Evolutionary conservation across 2,113 vertebrate species (phyloP).

Genomic region (Caranx melampygus): DNA sequence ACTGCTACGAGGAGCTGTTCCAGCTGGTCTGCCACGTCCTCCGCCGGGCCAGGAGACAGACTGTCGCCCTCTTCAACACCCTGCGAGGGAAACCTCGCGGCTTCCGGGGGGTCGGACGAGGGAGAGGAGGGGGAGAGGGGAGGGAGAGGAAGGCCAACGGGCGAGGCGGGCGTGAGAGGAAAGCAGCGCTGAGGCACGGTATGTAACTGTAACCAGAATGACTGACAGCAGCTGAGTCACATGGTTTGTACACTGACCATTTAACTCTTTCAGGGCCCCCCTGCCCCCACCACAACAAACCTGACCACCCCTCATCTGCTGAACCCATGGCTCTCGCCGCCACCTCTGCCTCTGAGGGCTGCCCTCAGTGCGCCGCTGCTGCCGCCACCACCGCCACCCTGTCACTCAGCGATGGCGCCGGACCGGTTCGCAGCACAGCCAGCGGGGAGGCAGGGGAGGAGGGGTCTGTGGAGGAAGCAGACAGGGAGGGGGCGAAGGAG

Average conservation of each 20-base stretch:
- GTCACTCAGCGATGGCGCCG: conserved; percentile 63
- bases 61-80: conserved; percentile 85
- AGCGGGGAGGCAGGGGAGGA: conserved; percentile 74
- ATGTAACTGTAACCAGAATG: not conserved
- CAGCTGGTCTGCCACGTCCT: conserved; percentile 94
- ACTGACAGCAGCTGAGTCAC: not conserved
- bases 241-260: not conserved
- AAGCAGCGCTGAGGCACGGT: conserved; percentile 52
- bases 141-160: conserved; percentile 61
- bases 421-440: conserved; percentile 29
- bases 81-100: conserved; percentile 82
- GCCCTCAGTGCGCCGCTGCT: conserved; percentile 81
- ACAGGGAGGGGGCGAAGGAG: conserved; percentile 55
- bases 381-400: conserved; percentile 34
- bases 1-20: conserved; percentile 98
- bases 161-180: conserved; percentile 44
- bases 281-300: conserved; percentile 84
- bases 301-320: conserved; percentile 75
- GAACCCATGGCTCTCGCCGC: conserved; percentile 57
- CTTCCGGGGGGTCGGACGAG: conserved; percentile 60
- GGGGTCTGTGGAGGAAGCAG: conserved; percentile 65
- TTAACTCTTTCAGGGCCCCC: conserved; percentile 74
- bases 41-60: conserved; percentile 90
- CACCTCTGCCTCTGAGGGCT: conserved; percentile 81
- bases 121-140: conserved; percentile 49